A percentile compares a stretch with the other conserved stretches of the same genome.
These are phyloP conservation scores for Melopsittacus undulatus DNA, from an alignment of 2,797 vertebrate genomes.

Conservation along the genomic window DNA sequence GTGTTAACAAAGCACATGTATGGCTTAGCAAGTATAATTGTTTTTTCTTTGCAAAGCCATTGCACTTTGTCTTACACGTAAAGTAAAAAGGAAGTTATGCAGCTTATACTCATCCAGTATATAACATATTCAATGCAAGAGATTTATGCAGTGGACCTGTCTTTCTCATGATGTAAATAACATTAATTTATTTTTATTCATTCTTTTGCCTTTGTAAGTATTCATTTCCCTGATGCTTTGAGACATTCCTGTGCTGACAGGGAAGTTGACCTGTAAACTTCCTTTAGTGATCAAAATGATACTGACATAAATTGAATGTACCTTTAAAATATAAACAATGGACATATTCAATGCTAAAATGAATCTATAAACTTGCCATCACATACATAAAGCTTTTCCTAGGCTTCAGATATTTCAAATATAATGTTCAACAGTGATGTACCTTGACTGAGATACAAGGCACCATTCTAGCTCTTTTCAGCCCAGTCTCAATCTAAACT, in stretches of 20 bases:
- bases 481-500: background rate
- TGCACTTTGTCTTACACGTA: background rate
- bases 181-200: background rate
- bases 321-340: background rate
- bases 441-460: background rate
- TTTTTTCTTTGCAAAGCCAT: background rate
- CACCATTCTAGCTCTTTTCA: background rate
- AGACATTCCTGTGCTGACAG: background rate
- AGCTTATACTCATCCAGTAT: background rate
- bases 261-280: background rate
- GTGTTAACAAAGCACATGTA: fast-evolving
- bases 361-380: background rate
- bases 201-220: background rate
- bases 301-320: background rate
- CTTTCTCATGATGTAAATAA: background rate
- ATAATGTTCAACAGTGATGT: background rate
- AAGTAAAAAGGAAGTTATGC: background rate
- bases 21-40: background rate
- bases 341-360: background rate
- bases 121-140: background rate
- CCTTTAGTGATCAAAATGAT: background rate
- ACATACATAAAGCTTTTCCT: background rate
- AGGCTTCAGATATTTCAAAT: background rate
- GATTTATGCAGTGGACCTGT: background rate
- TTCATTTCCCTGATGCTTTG: background rate